Conservation (phyloP, 2,888 invertebrate species). For the Drosophila emarginata region DNA sequence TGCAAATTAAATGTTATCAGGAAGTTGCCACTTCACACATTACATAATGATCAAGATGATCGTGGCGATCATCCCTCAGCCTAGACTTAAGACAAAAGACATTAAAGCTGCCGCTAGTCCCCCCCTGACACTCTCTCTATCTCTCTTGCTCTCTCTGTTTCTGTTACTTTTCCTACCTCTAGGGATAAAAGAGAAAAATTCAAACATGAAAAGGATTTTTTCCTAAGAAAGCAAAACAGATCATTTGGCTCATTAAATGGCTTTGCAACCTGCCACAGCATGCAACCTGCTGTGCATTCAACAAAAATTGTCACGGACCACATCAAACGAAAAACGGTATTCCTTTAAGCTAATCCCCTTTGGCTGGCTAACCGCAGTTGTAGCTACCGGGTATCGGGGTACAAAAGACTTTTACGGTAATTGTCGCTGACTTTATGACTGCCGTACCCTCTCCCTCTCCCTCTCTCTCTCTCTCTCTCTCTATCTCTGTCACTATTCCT, state of each 20-base stretch:
- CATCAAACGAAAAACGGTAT: slow-evolving; percentile 49
- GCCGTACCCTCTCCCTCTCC: not conserved
- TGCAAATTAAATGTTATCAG: slow-evolving; percentile 75
- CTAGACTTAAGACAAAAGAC: slow-evolving; percentile 3
- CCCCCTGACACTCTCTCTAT: slow-evolving; percentile 10
- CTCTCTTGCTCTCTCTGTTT: slow-evolving; percentile 28
- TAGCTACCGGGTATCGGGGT: slow-evolving; percentile 34
- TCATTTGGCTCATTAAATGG: slow-evolving; percentile 71
- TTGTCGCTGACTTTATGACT: slow-evolving; percentile 76
- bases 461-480: not conserved
- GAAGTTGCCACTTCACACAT: slow-evolving; percentile 63
- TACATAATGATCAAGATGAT: slow-evolving; percentile 48
- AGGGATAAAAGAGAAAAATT: not conserved
- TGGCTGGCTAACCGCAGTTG: slow-evolving; percentile 52
- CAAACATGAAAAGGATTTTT: slow-evolving; percentile 43
- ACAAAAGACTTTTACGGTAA: slow-evolving; percentile 63
- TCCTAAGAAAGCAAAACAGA: slow-evolving; percentile 55
- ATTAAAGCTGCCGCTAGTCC: slow-evolving; percentile 9
- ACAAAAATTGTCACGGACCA: slow-evolving; percentile 37
- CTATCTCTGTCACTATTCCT: not conserved
- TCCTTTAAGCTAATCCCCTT: slow-evolving; percentile 51
- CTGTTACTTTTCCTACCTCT: slow-evolving; percentile 29
- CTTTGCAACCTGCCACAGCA: slow-evolving; percentile 54
- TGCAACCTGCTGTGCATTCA: slow-evolving; percentile 60
- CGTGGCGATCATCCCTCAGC: slow-evolving; percentile 25